These are phyloP conservation scores for Phalangium opilio DNA, from an alignment of 2,888 invertebrate species.

Conservation along the genomic window DNA sequence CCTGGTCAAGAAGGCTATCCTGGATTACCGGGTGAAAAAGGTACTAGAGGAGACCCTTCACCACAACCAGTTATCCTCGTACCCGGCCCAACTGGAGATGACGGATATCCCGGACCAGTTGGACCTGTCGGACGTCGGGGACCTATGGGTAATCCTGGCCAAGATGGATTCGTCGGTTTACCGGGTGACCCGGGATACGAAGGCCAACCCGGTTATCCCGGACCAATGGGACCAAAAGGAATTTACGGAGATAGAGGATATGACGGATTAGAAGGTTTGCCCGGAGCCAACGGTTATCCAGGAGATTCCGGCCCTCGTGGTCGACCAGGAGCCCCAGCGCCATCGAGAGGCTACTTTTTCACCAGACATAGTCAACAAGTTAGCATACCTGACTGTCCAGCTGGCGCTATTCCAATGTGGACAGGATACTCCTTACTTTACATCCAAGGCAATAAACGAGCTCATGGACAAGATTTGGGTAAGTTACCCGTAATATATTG, in stretches of 20 bases:
- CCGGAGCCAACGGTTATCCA: constrained; percentile 13
- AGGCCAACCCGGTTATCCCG: constrained; percentile 18
- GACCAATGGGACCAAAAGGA: constrained; percentile 12
- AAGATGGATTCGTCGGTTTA: constrained; percentile 45
- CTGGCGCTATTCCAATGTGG: constrained; percentile 77
- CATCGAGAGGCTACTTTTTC: constrained; percentile 56
- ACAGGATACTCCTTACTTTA: constrained; percentile 91
- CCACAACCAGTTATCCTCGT: background rate
- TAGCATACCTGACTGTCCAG: constrained; percentile 62
- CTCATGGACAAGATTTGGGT: constrained; percentile 91
- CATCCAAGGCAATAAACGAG: constrained; percentile 89
- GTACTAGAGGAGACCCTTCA: background rate
- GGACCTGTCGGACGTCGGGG: constrained; percentile 34
- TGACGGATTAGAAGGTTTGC: constrained; percentile 14
- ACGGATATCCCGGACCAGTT: constrained; percentile 25
- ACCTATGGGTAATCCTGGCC: constrained; percentile 41
- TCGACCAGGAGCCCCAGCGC: constrained; percentile 47
- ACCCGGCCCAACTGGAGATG: constrained; percentile 37
- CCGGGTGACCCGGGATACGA: constrained; percentile 37
- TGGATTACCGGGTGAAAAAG: constrained; percentile 8
- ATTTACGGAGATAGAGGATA: constrained; percentile 6
- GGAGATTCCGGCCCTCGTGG: constrained; percentile 35
- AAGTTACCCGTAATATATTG: constrained; percentile 16
- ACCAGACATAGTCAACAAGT: constrained; percentile 84
- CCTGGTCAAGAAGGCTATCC: constrained; percentile 19